Base-by-base conservation (phyloP, 1,140 invertebrate genomes). In the silkworm (Bombyx mori) region DNA sequence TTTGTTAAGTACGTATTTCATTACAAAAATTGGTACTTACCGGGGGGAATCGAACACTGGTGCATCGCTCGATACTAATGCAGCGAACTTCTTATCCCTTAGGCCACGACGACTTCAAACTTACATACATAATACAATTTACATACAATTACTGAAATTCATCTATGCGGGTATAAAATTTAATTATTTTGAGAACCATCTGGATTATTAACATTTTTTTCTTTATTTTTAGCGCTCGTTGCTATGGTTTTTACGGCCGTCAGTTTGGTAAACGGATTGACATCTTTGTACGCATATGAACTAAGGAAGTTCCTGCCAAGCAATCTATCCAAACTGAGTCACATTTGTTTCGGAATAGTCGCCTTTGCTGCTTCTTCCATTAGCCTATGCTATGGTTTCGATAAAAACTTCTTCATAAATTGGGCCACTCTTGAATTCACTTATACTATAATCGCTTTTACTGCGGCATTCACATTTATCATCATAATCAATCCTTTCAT, bases 401-500 rank as follows among this genome's bases (percentile, higher is more conserved):
- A 73, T 10, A 68, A 67, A 45, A 43, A 8, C 22, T 52, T 8
- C 7, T 70, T 73, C 44, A 63, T 44, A 18, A 54, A 26, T 9
- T 73, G 68, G 66, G 61, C 62, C 2, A 54, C 49, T 8, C n/a
- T 10, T 8, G 8, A 22, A 8, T 45, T 68, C 1, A 52, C 62
- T 1, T 26, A 61, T 35, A 56, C 59, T 8, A 7, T 65, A 10
- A 68, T 70, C 22, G 48, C 50, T 9, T 52, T 69, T 10, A 65
- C 60, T 3, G 12, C 18, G 10, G 42, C 45, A 1, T 62, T 66
- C 9, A 68, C 62, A 7, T 54, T 63, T 5, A 62, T 73, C 42
- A 44, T 58, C 45, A 48, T 63, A 3, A 51, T 63, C 1, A 78
- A 76, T 53, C 80, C 80, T 18, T 60, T 66, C 5, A 57, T 80